Evolutionary conservation across 2,797 vertebrate genomes (phyloP).

Genomic region (Coracias cyanogaster): DNA sequence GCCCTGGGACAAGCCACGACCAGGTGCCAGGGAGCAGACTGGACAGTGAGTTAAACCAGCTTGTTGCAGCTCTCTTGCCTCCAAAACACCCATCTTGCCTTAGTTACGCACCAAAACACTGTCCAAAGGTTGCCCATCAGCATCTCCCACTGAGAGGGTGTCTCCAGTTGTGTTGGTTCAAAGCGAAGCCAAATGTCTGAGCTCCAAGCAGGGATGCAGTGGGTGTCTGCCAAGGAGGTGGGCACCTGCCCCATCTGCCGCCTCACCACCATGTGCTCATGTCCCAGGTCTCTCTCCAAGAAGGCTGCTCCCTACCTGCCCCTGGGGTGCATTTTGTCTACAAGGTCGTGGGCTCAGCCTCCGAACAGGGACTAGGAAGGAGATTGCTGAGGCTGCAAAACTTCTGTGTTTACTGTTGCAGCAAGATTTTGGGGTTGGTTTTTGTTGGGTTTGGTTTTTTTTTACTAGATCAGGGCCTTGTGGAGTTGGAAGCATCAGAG

Average conservation of each 20-base stretch:
- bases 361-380: neutral
- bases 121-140: neutral
- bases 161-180: neutral
- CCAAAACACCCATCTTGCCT: neutral
- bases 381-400: neutral
- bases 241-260: neutral
- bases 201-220: neutral
- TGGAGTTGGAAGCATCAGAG: neutral
- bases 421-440: neutral
- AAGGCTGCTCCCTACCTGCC: neutral
- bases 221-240: neutral
- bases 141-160: fast-evolving
- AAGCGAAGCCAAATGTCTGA: neutral
- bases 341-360: neutral
- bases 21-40: neutral
- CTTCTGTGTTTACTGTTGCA: neutral
- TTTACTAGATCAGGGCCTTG: neutral
- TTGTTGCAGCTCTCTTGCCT: neutral
- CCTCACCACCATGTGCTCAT: neutral
- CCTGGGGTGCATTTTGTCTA: neutral
- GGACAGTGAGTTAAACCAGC: neutral
- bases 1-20: neutral
- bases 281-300: neutral
- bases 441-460: neutral
- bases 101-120: neutral